Evolutionary conservation across 2,797 vertebrate species (phyloP).

Genomic region (Simalia tracyae): DNA sequence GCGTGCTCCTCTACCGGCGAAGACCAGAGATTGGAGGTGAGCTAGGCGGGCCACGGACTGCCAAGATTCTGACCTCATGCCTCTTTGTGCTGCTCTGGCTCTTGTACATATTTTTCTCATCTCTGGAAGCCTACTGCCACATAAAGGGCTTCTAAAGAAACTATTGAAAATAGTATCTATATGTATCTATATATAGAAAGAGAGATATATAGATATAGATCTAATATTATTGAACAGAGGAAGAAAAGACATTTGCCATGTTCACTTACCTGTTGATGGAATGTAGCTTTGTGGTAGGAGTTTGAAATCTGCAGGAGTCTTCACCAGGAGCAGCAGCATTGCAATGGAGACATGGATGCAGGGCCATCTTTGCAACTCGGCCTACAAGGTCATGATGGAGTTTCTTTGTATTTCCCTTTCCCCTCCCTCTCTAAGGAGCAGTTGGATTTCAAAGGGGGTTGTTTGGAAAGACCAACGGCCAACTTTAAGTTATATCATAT

Average conservation of each 20-base stretch:
- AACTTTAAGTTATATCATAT: constrained; percentile 36
- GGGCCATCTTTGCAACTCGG: constrained; percentile 63
- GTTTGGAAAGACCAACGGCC: constrained; percentile 37
- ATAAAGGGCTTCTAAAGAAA: constrained; percentile 93
- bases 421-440: constrained; percentile 33
- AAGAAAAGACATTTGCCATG: constrained; percentile 78
- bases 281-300: constrained; percentile 75
- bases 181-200: constrained; percentile 73
- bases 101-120: constrained; percentile 95
- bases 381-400: constrained; percentile 57
- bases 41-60: constrained; percentile 89
- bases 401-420: constrained; percentile 40
- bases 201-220: constrained; percentile 73
- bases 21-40: constrained; percentile 93
- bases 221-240: constrained; percentile 77
- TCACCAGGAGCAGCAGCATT: constrained; percentile 55
- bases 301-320: constrained; percentile 72
- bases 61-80: constrained; percentile 86
- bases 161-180: constrained; percentile 73
- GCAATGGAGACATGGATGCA: constrained; percentile 66
- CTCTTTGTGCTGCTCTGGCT: constrained; percentile 96
- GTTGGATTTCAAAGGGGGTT: constrained; percentile 43
- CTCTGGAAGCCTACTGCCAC: constrained; percentile 97
- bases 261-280: constrained; percentile 80
- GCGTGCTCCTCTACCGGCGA: constrained; percentile 91